Base-by-base conservation (phyloP, 2,113 vertebrate species). In the Varanus komodoensis region DNA sequence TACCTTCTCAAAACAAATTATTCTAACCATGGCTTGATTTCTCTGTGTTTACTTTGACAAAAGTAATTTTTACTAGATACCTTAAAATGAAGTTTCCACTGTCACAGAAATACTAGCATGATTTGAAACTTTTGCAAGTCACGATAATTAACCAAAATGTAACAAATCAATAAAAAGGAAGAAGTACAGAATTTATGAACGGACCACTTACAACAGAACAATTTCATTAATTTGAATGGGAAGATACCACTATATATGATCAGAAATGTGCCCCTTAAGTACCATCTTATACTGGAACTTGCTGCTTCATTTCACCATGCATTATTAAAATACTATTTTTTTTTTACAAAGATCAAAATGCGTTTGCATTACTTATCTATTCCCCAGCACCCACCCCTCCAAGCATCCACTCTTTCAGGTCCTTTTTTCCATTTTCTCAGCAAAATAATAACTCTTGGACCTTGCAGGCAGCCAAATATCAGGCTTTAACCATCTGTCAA, bases 401-500 rank as follows among this genome's bases (percentile, higher is more conserved):
- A 93, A 94, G 87, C 54, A 95, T 90, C 84, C 87, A 90, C 92
- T 96, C 50, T 91, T 95, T 95, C 91, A 57, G 93, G 93, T 94
- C 91, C 95, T 96, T 85, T 50, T 82, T 97, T 97, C 95, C 92
- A 96, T 97, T 96, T 97, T 96, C 95, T 97, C 96, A 97, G 97
- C 96, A 97, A 97, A 98, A 97, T 96, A 97, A 97, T 96, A 97
- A 97, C 92, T 96, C 96, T 96, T 96, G 93, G 96, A 96, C 95
- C 95, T 97, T 95, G 93, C 1, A 97, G 93, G 95, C 94, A 96
- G 97, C 97, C 97, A 98, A 97, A 96, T 97, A 97, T 97, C 96
- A 97, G 94, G 96, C 94, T 95, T 97, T 97, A 98, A 97, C 98
- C 98, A 98, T 98, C 98, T 98, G 98, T 98, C 97, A 97, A 96